Percentiles rank a stretch among this genome's conserved stretches.
Evolutionary conservation across 2,113 vertebrate species (phyloP).

Genomic region (Dipodomys spectabilis): DNA sequence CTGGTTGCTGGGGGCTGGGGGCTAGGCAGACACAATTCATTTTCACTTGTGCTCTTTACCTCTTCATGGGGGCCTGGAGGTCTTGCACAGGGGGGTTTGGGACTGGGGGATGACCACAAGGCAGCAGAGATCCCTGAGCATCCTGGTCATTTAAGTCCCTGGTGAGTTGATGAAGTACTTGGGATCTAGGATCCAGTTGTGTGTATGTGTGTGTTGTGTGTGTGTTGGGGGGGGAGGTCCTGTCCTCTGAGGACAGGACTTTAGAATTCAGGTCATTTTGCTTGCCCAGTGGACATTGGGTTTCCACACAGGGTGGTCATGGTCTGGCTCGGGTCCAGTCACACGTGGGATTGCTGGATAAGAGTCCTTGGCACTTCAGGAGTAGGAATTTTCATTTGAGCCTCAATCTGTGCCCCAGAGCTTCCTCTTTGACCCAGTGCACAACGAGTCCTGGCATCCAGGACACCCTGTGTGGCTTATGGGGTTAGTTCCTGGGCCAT

Average conservation of each 20-base stretch:
- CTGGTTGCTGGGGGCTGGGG: neutral
- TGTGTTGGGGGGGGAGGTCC: too few relatives aligned
- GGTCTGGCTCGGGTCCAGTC: neutral
- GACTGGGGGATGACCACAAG: too few relatives aligned
- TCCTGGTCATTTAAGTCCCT: neutral
- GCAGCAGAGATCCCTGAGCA: fast-evolving
- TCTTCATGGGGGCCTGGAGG: neutral
- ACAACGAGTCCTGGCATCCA: neutral
- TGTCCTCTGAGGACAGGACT: neutral
- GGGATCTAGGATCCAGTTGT: too few relatives aligned
- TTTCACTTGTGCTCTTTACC: fast-evolving
- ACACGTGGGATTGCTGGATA: neutral
- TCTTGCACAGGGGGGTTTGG: neutral
- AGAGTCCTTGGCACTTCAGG: neutral
- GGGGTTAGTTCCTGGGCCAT: too few relatives aligned
- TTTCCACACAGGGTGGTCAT: neutral
- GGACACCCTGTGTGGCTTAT: too few relatives aligned
- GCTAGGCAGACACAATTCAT: neutral
- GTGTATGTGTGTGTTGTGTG: too few relatives aligned
- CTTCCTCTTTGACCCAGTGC: neutral
- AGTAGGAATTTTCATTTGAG: fast-evolving
- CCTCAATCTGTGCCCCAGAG: neutral
- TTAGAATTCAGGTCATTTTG: neutral
- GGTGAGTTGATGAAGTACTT: too few relatives aligned
- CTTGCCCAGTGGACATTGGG: neutral